These are phyloP conservation scores for Spodoptera littoralis DNA, from an alignment of 2,888 invertebrate species.

Conservation along the genomic window DNA sequence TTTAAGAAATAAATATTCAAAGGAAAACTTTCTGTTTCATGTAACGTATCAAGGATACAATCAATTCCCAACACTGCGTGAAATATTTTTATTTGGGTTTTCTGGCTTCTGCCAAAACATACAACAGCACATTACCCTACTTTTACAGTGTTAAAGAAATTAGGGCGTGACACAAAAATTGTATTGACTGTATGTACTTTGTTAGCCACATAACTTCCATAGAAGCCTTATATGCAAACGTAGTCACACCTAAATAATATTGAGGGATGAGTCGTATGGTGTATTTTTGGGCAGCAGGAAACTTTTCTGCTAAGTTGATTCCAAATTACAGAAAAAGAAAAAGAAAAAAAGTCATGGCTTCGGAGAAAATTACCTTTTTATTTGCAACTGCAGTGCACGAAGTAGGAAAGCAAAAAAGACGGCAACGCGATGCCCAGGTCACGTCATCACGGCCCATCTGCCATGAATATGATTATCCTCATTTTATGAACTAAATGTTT, in stretches of 20 bases:
- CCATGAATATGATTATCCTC: conserved; percentile 50
- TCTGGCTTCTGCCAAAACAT: conserved; percentile 28
- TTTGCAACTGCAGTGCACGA: conserved; percentile 14
- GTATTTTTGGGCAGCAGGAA: no score
- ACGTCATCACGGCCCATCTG: conserved; percentile 42
- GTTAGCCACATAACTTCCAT: conserved; percentile 1
- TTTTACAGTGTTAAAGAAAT: conserved; percentile 39
- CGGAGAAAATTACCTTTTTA: conserved; percentile 19
- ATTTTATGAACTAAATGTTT: conserved; percentile 49
- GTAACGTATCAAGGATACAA: conserved; percentile 11
- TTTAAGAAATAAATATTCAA: conserved; percentile 5
- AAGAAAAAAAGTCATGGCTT: not conserved
- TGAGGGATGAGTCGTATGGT: no score
- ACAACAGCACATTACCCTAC: conserved; percentile 47
- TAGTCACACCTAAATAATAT: not conserved
- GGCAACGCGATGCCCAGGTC: conserved; percentile 17
- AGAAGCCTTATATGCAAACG: conserved; percentile 1
- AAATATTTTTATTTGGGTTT: conserved; percentile 25
- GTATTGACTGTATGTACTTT: conserved; percentile 24
- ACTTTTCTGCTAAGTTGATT: no score
- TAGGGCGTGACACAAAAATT: conserved; percentile 37
- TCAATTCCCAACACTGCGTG: conserved; percentile 16
- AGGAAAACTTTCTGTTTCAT: conserved; percentile 11
- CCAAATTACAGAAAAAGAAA: no score
- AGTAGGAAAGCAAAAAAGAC: conserved; percentile 30